phyloP scores from a whole-genome alignment of 1,140 invertebrate species.

The Aphaenogaster rudis region DNA sequence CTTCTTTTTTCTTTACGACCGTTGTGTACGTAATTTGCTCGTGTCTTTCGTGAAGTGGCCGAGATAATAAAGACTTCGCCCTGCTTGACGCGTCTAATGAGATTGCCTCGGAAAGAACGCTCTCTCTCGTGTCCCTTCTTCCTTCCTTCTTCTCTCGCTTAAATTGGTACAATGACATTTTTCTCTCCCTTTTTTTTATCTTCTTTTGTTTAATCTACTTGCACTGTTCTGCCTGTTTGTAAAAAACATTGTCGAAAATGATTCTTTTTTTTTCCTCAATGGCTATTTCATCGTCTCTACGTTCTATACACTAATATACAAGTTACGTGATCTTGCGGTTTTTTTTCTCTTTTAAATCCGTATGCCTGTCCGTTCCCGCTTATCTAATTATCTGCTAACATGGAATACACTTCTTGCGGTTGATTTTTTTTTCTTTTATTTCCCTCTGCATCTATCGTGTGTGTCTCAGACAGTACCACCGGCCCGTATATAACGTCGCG shows the following conservation, averaged over 20 bases:
- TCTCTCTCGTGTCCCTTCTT: constrained; percentile 61
- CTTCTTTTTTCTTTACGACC: neutral
- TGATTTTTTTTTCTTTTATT: constrained; percentile 70
- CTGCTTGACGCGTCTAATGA: constrained; percentile 55
- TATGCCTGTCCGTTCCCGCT: constrained; percentile 84
- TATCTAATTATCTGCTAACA: constrained; percentile 83
- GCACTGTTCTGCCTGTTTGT: constrained; percentile 85
- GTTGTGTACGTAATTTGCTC: constrained; percentile 26
- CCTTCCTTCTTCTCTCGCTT: constrained; percentile 62
- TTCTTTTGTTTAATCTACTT: constrained; percentile 78
- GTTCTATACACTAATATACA: constrained; percentile 88
- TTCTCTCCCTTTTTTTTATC: constrained; percentile 65
- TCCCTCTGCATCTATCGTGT: constrained; percentile 71
- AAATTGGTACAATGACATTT: constrained; percentile 72
- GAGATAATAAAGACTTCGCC: constrained; percentile 52
- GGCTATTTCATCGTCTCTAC: constrained; percentile 86
- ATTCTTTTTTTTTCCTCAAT: constrained; percentile 83
- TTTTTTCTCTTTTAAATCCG: constrained; percentile 73
- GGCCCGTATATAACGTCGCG: constrained; percentile 75
- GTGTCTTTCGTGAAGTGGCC: constrained; percentile 44
- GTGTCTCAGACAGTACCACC: constrained; percentile 75
- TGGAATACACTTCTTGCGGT: constrained; percentile 81
- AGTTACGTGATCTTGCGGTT: constrained; percentile 84
- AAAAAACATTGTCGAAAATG: constrained; percentile 87
- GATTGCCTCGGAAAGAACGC: constrained; percentile 62